phyloP scores from a whole-genome alignment of 2,797 vertebrate genomes.

The Crocidura indochinensis region DNA sequence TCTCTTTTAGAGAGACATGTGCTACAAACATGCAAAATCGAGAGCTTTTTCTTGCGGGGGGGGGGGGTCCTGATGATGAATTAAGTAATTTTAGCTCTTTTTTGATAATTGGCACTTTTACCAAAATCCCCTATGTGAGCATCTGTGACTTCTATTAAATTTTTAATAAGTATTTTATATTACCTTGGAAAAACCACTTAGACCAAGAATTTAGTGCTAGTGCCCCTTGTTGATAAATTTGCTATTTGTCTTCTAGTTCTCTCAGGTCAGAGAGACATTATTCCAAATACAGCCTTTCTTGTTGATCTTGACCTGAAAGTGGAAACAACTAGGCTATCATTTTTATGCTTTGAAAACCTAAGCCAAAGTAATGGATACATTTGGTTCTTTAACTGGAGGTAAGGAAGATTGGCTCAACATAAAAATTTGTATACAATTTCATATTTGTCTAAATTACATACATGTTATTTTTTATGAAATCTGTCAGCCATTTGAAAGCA shows the following conservation, averaged over 20 bases:
- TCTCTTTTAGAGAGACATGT: conserved; percentile 2
- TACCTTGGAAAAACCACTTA: conserved; percentile 36
- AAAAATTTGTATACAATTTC: conserved; percentile 20
- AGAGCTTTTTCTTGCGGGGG: conserved; percentile 36
- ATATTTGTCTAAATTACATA: conserved; percentile 22
- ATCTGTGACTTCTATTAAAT: conserved; percentile 21
- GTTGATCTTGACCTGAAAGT: background rate
- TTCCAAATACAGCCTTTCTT: background rate
- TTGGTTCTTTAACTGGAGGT: no score
- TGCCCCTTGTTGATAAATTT: background rate
- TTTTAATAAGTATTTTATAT: background rate
- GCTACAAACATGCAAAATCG: background rate
- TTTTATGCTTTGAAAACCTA: conserved; percentile 24
- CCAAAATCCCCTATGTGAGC: conserved; percentile 16
- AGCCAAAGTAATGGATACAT: background rate
- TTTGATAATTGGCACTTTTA: conserved; percentile 35
- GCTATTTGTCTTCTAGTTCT: background rate
- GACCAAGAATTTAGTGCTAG: background rate
- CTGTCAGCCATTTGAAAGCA: no score
- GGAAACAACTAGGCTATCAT: background rate
- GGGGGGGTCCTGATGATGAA: conserved; percentile 1
- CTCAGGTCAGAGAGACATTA: background rate
- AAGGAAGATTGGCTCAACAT: background rate
- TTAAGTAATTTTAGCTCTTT: conserved; percentile 46
- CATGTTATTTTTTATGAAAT: background rate